A percentile compares a stretch with the other conserved stretches of the same genome.
These are phyloP conservation scores for Pantherophis vulpinus DNA, from an alignment of 2,797 vertebrate species.

Conservation along the genomic window DNA sequence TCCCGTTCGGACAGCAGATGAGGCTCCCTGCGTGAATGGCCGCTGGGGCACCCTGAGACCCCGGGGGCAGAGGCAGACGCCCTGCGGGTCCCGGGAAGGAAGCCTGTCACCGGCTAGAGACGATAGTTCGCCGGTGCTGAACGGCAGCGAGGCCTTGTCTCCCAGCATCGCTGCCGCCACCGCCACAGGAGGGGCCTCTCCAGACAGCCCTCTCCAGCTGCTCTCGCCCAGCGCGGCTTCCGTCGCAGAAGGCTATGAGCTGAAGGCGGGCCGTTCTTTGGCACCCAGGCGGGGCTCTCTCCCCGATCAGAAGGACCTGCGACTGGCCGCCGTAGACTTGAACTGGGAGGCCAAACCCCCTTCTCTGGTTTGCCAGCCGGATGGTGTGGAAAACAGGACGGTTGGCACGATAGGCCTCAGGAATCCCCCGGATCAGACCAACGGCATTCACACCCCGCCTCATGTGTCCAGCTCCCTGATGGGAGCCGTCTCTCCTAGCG, in stretches of 20 bases:
- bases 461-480: constrained; percentile 72
- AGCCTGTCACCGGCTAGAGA: constrained; percentile 88
- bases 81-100: constrained; percentile 81
- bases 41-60: constrained; percentile 95
- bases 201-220: constrained; percentile 86
- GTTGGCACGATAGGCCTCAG: constrained; percentile 22
- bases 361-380: constrained; percentile 53
- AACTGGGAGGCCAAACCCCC: constrained; percentile 83
- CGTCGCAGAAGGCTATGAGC: constrained; percentile 68
- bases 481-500: constrained; percentile 87
- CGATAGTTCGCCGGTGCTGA: constrained; percentile 86
- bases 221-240: constrained; percentile 76
- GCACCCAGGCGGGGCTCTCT: constrained; percentile 66
- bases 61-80: constrained; percentile 80
- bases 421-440: constrained; percentile 82
- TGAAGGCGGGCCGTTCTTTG: constrained; percentile 62
- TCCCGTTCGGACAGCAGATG: constrained; percentile 85
- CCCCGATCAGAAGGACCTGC: constrained; percentile 75
- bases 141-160: constrained; percentile 81
- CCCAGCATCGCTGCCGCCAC: constrained; percentile 64
- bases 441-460: constrained; percentile 85
- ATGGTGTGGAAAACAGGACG: constrained; percentile 63
- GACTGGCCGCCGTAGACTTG: constrained; percentile 76
- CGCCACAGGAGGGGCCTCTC: constrained; percentile 50
- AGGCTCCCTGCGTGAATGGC: constrained; percentile 94